Evolutionary conservation across 2,797 vertebrate genomes (phyloP).

Genomic region (Rhabdomys pumilio): DNA sequence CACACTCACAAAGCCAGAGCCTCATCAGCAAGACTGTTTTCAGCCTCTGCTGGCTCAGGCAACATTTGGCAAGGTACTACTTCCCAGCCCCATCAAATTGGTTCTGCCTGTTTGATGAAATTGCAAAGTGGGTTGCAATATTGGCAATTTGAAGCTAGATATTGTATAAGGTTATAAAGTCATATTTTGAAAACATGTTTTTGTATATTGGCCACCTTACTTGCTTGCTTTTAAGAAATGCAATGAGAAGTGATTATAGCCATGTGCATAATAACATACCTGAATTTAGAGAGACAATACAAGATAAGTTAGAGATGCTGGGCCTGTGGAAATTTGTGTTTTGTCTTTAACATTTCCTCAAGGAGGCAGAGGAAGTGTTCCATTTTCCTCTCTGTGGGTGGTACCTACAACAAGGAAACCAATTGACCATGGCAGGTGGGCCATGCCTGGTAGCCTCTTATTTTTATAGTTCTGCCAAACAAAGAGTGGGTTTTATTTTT

Average conservation of each 20-base stretch:
- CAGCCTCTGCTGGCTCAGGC: conserved; percentile 77
- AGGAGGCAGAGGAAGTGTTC: conserved; percentile 39
- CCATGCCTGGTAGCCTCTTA: conserved; percentile 6
- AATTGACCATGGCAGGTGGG: neutral
- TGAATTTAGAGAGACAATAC: conserved; percentile 53
- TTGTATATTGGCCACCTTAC: conserved; percentile 51
- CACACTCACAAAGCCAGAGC: conserved; percentile 80
- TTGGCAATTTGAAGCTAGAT: conserved; percentile 70
- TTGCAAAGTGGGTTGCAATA: conserved; percentile 65
- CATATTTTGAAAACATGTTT: conserved; percentile 55
- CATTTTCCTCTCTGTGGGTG: conserved; percentile 3
- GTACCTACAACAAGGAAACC: neutral
- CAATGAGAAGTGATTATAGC: conserved; percentile 28
- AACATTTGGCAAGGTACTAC: conserved; percentile 76
- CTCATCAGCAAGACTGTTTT: conserved; percentile 81
- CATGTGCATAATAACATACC: neutral
- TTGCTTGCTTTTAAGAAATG: conserved; percentile 59
- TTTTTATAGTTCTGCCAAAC: conserved; percentile 14
- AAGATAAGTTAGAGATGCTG: conserved; percentile 37
- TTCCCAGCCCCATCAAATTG: conserved; percentile 49
- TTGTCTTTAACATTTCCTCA: conserved; percentile 67
- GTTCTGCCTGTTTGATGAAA: conserved; percentile 81
- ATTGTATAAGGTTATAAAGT: conserved; percentile 54
- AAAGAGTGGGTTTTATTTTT: conserved; percentile 64
- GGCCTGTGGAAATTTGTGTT: conserved; percentile 28